Evolutionary conservation across 1,140 invertebrate species (phyloP), one percentile per base, ranked within the genome.

Genomic region (Phenacoccus solenopsis): DNA sequence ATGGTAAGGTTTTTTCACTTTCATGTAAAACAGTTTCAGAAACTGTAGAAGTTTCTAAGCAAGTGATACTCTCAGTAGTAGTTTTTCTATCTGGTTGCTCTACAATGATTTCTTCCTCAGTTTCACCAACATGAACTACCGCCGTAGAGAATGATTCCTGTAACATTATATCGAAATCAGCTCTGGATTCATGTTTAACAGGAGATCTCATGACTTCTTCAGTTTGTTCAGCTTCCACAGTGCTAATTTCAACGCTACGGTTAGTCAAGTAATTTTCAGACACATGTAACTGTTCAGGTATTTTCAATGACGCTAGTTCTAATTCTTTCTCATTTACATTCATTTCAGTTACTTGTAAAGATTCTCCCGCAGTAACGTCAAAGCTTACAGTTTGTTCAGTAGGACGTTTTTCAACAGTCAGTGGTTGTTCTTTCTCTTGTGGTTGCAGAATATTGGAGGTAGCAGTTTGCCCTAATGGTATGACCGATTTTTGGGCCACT

Each of bases 401-500:
- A 13, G 86, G 88, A 69, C 85, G 73, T 75, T 77, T 80, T 28
- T 76, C 78, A 7, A 81, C 77, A 1, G 79, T 71, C 69, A 87
- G 84, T 68, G 81, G 74, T 20, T 85, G 85, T 83, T 90, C 85
- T 76, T 83, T 81, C 80, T 89, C 85, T 73, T 84, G 82, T 64
- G 83, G 80, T 73, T 86, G 75, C 72, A 84, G 84, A 75, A 85
- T 82, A 79, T 86, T 81, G 1, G 85, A 86, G 9, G 82, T 78
- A n/a, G 85, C 74, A 38, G 74, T 70, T 77, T 86, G 84, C 75
- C 84, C 85, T 73, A 87, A 86, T 9, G 85, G 77, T 38, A 87
- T 81, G 1, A 90, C 76, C 67, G 82, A 80, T 76, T 83, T 79
- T 61, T 81, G 84, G 1, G 88, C 89, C 7, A 83, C 79, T 82